These are phyloP conservation scores for Pharmacophagus antenor DNA, from an alignment of 2,888 invertebrate genomes.

Conservation along the genomic window DNA sequence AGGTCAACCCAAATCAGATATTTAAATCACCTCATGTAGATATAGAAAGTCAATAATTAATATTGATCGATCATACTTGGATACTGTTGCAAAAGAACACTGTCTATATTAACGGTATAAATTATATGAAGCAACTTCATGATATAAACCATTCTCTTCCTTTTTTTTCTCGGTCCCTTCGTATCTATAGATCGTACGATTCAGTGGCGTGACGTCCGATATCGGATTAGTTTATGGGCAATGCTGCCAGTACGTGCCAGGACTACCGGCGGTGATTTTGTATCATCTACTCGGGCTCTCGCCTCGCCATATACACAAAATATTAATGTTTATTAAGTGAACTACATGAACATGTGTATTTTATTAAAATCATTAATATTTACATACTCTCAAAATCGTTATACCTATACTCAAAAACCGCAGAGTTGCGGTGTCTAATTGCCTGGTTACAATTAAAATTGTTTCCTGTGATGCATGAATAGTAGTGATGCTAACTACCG, in stretches of 20 bases:
- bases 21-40: too few relatives aligned
- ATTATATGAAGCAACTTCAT: conserved; percentile 19
- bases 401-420: too few relatives aligned
- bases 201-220: conserved; percentile 56
- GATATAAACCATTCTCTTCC: conserved; percentile 38
- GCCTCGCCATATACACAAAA: conserved; percentile 16
- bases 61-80: neutral
- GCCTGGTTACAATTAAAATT: too few relatives aligned
- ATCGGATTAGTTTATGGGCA: conserved; percentile 65
- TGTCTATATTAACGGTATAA: conserved; percentile 16
- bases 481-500: too few relatives aligned
- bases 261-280: conserved; percentile 43
- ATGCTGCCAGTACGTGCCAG: conserved; percentile 57
- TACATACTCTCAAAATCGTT: neutral
- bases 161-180: conserved; percentile 45
- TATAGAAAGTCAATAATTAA: too few relatives aligned
- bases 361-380: neutral
- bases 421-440: too few relatives aligned
- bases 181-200: conserved; percentile 48
- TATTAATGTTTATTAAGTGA: conserved; percentile 7
- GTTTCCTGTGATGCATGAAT: too few relatives aligned
- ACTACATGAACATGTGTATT: neutral
- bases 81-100: neutral
- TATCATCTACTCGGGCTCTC: conserved; percentile 36
- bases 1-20: too few relatives aligned